Evolutionary conservation across 64 coral and sea anemone species (phyloP).

Genomic region (Cladopsammia gracilis): DNA sequence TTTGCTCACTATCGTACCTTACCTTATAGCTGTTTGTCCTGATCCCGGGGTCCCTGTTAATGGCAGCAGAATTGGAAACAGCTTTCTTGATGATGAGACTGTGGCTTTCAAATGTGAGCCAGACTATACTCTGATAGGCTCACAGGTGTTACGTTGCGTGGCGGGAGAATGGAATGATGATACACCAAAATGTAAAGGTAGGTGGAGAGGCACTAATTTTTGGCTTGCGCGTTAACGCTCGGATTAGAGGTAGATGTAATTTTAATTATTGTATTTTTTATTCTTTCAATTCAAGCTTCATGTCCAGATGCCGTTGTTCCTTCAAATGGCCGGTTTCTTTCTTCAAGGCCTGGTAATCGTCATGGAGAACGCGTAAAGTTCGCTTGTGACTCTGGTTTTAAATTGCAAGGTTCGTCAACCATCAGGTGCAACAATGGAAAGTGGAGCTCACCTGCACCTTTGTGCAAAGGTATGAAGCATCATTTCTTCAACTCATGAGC

Average conservation of each 20-base stretch:
- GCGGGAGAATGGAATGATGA: conserved; percentile 61
- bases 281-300: neutral
- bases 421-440: conserved; percentile 53
- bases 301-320: conserved; percentile 2
- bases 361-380: conserved; percentile 4
- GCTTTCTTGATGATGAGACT: conserved; percentile 53
- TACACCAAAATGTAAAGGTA: conserved; percentile 72
- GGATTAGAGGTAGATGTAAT: too few relatives aligned
- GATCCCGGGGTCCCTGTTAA: conserved; percentile 16
- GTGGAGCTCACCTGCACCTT: conserved; percentile 33
- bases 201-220: neutral
- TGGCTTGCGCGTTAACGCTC: too few relatives aligned
- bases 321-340: neutral
- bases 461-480: conserved; percentile 9
- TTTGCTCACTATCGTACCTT: neutral
- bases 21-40: conserved; percentile 35
- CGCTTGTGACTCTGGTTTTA: conserved; percentile 6
- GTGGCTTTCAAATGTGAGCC: conserved; percentile 48
- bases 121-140: conserved; percentile 60
- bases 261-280: neutral
- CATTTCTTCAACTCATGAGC: too few relatives aligned
- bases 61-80: conserved; percentile 40
- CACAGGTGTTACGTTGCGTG: conserved; percentile 41
- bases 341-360: neutral
- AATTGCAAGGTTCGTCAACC: conserved; percentile 23